Conservation (phyloP, 1,140 invertebrate species). For the Vollenhovia emeryi region DNA sequence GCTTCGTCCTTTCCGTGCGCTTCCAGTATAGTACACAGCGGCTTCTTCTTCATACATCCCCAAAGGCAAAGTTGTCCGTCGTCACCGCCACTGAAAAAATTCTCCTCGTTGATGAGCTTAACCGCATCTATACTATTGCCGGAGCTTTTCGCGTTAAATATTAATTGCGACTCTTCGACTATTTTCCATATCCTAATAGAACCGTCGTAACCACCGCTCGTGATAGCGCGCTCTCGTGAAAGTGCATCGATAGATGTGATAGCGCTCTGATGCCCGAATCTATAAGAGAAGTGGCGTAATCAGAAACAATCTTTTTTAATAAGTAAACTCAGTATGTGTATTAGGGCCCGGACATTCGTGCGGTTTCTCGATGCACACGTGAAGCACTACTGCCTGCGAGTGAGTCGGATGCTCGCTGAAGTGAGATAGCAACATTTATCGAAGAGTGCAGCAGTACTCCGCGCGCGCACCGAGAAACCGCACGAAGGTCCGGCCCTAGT, state of each 20-base stretch:
- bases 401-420: no score
- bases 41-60: slow-evolving; percentile 96
- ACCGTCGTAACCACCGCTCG: slow-evolving; percentile 94
- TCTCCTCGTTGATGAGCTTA: slow-evolving; percentile 95
- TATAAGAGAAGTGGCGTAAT: slow-evolving; percentile 69
- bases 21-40: slow-evolving; percentile 88
- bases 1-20: slow-evolving; percentile 90
- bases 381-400: no score
- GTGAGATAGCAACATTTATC: no score
- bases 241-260: slow-evolving; percentile 96
- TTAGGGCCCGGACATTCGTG: no score
- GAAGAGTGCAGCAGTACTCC: no score
- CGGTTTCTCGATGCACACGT: no score
- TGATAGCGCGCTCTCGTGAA: slow-evolving; percentile 93
- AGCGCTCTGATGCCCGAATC: slow-evolving; percentile 96
- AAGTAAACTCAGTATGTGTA: background rate
- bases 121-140: slow-evolving; percentile 94
- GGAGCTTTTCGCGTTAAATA: slow-evolving; percentile 91
- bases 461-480: no score
- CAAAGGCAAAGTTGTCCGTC: slow-evolving; percentile 95
- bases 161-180: slow-evolving; percentile 97
- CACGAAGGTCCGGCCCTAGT: no score
- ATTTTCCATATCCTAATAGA: slow-evolving; percentile 97
- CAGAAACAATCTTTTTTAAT: background rate
- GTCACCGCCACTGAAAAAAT: slow-evolving; percentile 96